phyloP scores from a whole-genome alignment of 2,888 invertebrate species.

The Scaptomyza parva region DNA sequence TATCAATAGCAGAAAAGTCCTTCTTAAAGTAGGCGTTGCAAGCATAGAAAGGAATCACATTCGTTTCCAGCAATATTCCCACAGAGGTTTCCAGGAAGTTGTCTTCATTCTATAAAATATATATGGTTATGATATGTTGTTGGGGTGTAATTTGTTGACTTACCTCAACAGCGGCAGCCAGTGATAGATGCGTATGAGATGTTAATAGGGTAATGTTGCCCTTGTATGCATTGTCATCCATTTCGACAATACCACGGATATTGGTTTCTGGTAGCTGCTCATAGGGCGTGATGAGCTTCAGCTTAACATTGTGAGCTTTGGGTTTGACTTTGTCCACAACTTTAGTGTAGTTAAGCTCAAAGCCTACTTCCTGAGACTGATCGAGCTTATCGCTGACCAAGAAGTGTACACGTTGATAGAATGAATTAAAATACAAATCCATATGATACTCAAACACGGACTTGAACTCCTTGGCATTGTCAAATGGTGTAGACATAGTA shows the following conservation, averaged over 20 bases:
- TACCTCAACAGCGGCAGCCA: conserved; percentile 87
- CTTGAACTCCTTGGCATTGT: conserved; percentile 84
- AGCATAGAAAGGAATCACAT: conserved; percentile 88
- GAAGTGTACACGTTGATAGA: conserved; percentile 85
- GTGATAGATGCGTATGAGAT: conserved; percentile 85
- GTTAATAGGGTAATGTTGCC: conserved; percentile 86
- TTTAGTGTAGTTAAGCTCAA: conserved; percentile 86
- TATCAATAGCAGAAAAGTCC: conserved; percentile 88
- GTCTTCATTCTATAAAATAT: conserved; percentile 86
- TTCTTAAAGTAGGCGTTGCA: conserved; percentile 89
- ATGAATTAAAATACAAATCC: conserved; percentile 83
- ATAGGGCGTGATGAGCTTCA: conserved; percentile 87
- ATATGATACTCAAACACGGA: conserved; percentile 86
- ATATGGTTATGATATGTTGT: neutral
- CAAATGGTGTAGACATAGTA: conserved; percentile 86
- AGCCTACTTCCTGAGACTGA: conserved; percentile 81
- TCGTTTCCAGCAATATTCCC: conserved; percentile 88
- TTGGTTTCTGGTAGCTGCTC: conserved; percentile 85
- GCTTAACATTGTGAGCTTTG: conserved; percentile 85
- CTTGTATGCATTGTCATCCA: conserved; percentile 86
- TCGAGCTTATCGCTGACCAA: conserved; percentile 84
- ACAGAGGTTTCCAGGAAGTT: conserved; percentile 88
- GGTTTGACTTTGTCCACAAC: conserved; percentile 83
- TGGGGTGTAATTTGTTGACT: neutral
- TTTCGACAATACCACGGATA: conserved; percentile 84